Evolutionary conservation across 2,113 vertebrate species (phyloP).

Genomic region (Indicator maculatus): DNA sequence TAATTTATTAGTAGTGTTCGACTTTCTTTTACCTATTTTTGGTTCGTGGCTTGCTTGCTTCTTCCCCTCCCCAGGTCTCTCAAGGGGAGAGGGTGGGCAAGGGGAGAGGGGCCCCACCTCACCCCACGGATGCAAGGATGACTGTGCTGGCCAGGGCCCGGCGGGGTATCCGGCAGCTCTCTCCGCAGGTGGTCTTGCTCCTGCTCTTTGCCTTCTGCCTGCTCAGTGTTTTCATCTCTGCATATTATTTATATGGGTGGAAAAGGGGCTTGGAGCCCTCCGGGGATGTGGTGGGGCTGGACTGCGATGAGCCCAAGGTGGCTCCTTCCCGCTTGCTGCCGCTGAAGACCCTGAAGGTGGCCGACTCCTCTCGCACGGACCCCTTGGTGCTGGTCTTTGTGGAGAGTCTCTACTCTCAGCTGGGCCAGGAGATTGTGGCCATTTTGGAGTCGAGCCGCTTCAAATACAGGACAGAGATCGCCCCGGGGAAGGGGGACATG

Average conservation of each 20-base stretch:
- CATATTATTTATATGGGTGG: constrained; percentile 98
- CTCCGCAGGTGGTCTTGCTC: constrained; percentile 92
- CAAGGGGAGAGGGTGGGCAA: constrained; percentile 55
- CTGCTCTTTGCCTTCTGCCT: constrained; percentile 95
- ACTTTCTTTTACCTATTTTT: neutral
- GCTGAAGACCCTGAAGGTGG: constrained; percentile 79
- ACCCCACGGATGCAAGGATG: constrained; percentile 75
- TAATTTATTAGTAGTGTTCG: constrained; percentile 66
- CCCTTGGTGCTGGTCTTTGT: constrained; percentile 96
- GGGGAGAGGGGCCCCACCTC: constrained; percentile 49
- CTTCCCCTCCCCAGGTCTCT: constrained; percentile 49
- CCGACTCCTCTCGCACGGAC: constrained; percentile 85
- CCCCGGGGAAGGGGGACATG: constrained; percentile 97
- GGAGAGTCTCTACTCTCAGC: constrained; percentile 96
- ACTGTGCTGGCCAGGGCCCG: constrained; percentile 83
- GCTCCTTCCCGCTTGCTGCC: constrained; percentile 89
- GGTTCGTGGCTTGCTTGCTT: neutral
- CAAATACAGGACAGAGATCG: constrained; percentile 94
- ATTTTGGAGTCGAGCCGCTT: constrained; percentile 96
- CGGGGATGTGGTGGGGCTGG: constrained; percentile 74
- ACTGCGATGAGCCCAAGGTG: constrained; percentile 85
- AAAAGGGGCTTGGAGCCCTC: constrained; percentile 94
- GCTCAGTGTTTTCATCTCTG: constrained; percentile 94
- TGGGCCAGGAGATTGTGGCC: constrained; percentile 97
- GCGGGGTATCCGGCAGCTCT: constrained; percentile 92